Conservation (phyloP, 2,113 vertebrate species). For the Leucoraja erinaceus region DNA sequence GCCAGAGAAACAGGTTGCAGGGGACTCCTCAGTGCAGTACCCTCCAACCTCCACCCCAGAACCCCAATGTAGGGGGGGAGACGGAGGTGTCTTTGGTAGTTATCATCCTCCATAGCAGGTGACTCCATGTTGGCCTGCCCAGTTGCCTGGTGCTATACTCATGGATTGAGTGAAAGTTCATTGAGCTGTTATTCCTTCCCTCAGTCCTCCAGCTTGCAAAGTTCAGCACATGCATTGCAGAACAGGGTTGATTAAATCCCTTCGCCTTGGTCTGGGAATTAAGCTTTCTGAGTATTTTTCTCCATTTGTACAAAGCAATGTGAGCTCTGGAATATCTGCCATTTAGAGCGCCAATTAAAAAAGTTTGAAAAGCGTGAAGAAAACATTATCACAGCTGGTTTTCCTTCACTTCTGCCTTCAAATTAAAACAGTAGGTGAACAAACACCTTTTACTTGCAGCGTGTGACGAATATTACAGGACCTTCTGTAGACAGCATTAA, state of each 20-base stretch:
- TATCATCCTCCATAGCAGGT: background rate
- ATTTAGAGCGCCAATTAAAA: conserved; percentile 12
- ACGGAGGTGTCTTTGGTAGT: background rate
- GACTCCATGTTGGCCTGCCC: background rate
- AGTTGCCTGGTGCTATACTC: background rate
- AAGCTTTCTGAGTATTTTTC: background rate
- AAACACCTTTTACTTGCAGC: background rate
- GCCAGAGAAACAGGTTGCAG: no score
- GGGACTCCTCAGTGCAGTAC: no score
- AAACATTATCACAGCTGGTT: background rate
- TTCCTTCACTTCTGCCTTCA: background rate
- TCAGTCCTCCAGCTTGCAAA: background rate
- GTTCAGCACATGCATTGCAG: background rate
- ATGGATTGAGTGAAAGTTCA: conserved; percentile 9
- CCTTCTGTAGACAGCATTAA: background rate
- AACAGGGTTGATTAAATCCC: background rate
- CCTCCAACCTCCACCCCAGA: no score
- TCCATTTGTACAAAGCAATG: conserved; percentile 6
- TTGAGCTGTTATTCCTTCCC: background rate
- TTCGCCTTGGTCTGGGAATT: background rate
- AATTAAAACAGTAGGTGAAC: background rate
- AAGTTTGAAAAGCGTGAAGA: background rate
- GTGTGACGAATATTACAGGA: background rate
- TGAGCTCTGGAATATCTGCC: background rate
- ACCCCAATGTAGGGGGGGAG: no score